Evolutionary conservation across 2,113 vertebrate genomes (phyloP).

Genomic region (Furnarius figulus): DNA sequence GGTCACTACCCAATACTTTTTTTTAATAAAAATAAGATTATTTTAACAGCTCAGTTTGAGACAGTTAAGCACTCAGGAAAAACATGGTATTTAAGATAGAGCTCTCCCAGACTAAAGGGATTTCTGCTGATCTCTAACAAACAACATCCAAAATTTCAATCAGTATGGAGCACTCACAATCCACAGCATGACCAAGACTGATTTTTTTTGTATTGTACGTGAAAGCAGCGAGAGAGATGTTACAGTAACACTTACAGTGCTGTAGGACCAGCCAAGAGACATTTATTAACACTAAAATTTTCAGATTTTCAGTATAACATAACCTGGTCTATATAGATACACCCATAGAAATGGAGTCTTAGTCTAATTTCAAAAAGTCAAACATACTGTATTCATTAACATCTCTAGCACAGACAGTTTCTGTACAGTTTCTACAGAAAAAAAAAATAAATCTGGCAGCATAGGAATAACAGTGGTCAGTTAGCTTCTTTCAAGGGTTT

Average conservation of each 20-base stretch:
- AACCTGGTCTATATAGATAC: not conserved
- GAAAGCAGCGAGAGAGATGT: not conserved
- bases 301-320: not conserved
- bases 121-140: conserved; percentile 12
- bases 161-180: not conserved
- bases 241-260: not conserved
- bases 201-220: not conserved
- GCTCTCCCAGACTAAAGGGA: not conserved
- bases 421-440: not conserved
- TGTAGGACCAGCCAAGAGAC: not conserved
- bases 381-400: not conserved
- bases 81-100: not conserved
- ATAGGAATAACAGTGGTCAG: not conserved
- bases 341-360: not conserved
- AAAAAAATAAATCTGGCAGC: not conserved
- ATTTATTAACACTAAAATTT: not conserved
- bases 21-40: not conserved
- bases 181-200: not conserved
- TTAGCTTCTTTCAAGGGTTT: not conserved
- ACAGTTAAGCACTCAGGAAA: not conserved
- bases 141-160: not conserved
- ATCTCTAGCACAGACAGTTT: not conserved
- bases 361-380: not conserved
- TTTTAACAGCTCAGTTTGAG: not conserved
- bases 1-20: not conserved